Evolutionary conservation across 2,113 vertebrate genomes (phyloP).

Genomic region (Gymnorhina tibicen): DNA sequence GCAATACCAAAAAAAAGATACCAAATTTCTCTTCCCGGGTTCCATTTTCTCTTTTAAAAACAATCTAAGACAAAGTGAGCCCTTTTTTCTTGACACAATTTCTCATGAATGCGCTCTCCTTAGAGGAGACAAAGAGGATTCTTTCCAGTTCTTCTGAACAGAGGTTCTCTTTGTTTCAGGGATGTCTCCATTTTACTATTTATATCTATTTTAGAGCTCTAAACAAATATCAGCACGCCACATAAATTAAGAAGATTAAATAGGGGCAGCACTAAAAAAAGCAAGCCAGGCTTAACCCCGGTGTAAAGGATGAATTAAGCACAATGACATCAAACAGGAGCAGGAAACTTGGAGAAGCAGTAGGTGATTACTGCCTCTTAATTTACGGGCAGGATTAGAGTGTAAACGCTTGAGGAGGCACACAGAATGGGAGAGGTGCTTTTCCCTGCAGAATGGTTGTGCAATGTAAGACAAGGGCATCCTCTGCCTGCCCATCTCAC

Average conservation of each 20-base stretch:
- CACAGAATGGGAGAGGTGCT: not conserved
- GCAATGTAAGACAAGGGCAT: not conserved
- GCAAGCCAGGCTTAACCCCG: not conserved
- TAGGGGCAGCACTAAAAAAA: not conserved
- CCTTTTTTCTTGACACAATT: not conserved
- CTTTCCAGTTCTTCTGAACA: not conserved
- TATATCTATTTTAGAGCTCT: not conserved
- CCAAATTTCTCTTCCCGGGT: not conserved
- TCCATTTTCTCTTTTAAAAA: not conserved
- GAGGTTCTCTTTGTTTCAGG: not conserved
- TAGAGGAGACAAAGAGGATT: not conserved
- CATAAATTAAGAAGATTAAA: slow-evolving; percentile 34
- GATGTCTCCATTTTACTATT: not conserved
- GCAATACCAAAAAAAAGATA: not conserved
- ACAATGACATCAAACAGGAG: slow-evolving; percentile 15
- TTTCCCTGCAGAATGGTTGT: not conserved
- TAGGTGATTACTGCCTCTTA: not conserved
- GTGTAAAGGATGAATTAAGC: not conserved
- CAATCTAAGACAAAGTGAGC: not conserved
- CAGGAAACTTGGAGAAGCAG: not conserved
- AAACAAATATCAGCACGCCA: not conserved
- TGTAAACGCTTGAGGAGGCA: not conserved
- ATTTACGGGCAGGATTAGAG: slow-evolving; percentile 24
- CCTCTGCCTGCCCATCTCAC: not conserved
- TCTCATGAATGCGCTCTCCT: not conserved